Percentiles rank a stretch among this genome's conserved stretches.
These are phyloP conservation scores for Heterotis niloticus DNA, from an alignment of 2,113 vertebrate species.

Conservation along the genomic window DNA sequence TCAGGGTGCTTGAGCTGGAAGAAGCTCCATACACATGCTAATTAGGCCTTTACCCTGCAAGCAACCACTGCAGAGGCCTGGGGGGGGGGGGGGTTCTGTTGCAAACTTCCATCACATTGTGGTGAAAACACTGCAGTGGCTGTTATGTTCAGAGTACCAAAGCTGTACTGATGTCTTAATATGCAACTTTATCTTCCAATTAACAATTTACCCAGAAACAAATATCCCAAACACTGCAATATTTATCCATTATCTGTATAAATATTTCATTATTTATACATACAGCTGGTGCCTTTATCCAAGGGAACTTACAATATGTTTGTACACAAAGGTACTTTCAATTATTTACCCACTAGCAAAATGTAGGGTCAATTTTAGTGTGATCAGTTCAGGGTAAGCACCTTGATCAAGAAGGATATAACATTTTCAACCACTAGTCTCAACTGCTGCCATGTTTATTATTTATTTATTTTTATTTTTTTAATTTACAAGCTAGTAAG, in stretches of 20 bases:
- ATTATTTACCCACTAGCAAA: too few relatives aligned
- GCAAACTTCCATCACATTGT: background rate
- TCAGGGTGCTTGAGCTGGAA: background rate
- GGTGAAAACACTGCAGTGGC: background rate
- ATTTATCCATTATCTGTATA: background rate
- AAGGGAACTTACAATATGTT: too few relatives aligned
- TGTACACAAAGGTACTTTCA: too few relatives aligned
- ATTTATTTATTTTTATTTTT: too few relatives aligned
- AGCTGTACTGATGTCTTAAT: background rate
- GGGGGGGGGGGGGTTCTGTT: background rate
- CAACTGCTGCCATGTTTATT: background rate
- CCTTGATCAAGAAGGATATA: too few relatives aligned
- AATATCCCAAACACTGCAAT: too few relatives aligned
- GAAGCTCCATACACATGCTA: background rate
- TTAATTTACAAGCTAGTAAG: too few relatives aligned
- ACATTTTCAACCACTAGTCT: too few relatives aligned
- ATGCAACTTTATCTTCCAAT: background rate
- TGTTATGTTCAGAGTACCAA: background rate
- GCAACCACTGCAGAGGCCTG: background rate
- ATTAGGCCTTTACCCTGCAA: background rate
- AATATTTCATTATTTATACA: background rate
- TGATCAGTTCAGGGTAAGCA: too few relatives aligned
- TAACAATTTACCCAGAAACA: too few relatives aligned
- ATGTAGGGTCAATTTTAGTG: too few relatives aligned
- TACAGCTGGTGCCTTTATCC: background rate